Evolutionary conservation across 2,797 vertebrate species (phyloP).

Genomic region (Crenichthys baileyi): DNA sequence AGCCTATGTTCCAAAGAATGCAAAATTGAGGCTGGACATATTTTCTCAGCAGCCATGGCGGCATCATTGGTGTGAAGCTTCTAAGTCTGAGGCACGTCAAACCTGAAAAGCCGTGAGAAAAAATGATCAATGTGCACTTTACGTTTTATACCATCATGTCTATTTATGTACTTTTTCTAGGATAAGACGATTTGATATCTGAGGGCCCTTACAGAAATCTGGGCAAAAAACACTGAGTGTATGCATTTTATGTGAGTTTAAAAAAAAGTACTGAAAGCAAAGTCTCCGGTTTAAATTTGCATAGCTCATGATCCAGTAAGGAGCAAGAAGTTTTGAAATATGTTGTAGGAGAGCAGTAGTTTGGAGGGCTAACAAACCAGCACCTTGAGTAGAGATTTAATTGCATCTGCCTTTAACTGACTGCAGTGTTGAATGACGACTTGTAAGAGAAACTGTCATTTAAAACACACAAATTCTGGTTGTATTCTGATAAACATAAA

Average conservation of each 20-base stretch:
- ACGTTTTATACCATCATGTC: slow-evolving; percentile 47
- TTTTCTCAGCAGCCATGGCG: slow-evolving; percentile 51
- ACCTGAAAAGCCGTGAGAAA: slow-evolving; percentile 14
- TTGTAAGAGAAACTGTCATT: too few species aligned
- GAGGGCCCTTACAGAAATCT: slow-evolving; percentile 13
- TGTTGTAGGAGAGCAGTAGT: too few species aligned
- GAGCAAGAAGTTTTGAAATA: too few species aligned
- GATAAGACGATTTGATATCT: slow-evolving; percentile 21
- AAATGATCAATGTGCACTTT: slow-evolving; percentile 50
- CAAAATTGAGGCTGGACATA: slow-evolving; percentile 37
- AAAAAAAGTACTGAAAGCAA: too few species aligned
- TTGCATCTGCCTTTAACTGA: too few species aligned
- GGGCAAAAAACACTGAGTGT: background rate
- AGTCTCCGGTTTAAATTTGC: too few species aligned
- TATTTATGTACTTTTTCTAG: slow-evolving; percentile 52
- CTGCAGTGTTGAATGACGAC: too few species aligned
- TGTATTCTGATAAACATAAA: too few species aligned
- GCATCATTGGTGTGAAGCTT: slow-evolving; percentile 33
- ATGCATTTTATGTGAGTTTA: background rate
- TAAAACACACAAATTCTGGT: too few species aligned
- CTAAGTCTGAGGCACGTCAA: slow-evolving; percentile 50
- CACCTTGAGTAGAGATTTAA: too few species aligned
- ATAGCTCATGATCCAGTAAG: too few species aligned
- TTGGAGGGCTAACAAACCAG: too few species aligned
- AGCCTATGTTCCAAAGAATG: slow-evolving; percentile 36